A percentile compares a stretch with the other conserved stretches of the same genome.
phyloP scores from a whole-genome alignment of 2,797 vertebrate species.

The Momotus momota region DNA sequence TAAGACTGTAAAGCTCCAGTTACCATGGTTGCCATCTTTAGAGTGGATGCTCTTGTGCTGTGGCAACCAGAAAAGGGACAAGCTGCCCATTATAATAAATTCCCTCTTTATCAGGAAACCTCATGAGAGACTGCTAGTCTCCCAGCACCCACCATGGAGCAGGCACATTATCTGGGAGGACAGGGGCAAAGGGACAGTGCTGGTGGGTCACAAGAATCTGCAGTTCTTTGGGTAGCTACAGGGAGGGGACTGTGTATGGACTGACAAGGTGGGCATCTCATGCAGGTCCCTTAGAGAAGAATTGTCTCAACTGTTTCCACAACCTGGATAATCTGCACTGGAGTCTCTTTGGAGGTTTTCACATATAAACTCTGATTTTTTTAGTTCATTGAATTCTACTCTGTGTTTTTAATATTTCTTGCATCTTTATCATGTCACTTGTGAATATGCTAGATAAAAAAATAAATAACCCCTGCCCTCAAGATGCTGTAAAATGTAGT shows the following conservation, averaged over 20 bases:
- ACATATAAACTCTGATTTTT: neutral
- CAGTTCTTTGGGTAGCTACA: neutral
- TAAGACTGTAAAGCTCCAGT: neutral
- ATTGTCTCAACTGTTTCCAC: neutral
- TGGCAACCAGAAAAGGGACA: neutral
- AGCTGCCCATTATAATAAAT: neutral
- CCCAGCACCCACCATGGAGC: neutral
- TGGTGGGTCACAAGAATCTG: rapidly evolving
- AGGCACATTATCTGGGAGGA: neutral
- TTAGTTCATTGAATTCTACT: neutral
- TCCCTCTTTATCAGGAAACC: neutral
- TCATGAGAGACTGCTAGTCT: neutral
- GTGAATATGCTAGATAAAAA: neutral
- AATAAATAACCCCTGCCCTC: neutral
- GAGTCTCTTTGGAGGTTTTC: neutral
- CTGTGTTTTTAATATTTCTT: neutral
- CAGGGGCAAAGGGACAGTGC: rapidly evolving
- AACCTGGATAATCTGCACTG: neutral
- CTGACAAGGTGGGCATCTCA: neutral
- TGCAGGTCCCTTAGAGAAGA: neutral
- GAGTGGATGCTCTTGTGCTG: neutral
- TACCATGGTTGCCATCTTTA: neutral
- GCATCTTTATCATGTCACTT: rapidly evolving
- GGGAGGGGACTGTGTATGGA: rapidly evolving
- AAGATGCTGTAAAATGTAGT: neutral